A percentile compares a stretch with the other conserved stretches of the same genome.
Evolutionary conservation across 2,888 invertebrate genomes (phyloP).

Genomic region (Platycheirus albimanus): DNA sequence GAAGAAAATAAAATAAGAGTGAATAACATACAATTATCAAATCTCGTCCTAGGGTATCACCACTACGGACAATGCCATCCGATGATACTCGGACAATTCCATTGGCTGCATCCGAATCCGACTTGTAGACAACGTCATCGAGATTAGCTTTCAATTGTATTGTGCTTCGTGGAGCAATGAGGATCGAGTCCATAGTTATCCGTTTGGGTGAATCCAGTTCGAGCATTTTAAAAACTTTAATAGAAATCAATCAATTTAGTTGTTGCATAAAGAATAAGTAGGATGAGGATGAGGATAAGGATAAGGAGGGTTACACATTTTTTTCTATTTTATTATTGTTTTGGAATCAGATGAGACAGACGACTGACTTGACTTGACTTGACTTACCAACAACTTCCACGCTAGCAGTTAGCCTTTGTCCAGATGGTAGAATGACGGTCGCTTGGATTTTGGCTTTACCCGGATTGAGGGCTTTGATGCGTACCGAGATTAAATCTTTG

Average conservation of each 20-base stretch:
- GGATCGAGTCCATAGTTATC: slow-evolving; percentile 84
- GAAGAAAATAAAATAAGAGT: too few species aligned
- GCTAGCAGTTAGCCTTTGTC: slow-evolving; percentile 80
- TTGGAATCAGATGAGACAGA: slow-evolving; percentile 81
- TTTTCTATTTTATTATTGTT: slow-evolving; percentile 51
- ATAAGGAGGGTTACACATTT: too few species aligned
- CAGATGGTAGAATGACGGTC: slow-evolving; percentile 81
- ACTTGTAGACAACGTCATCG: slow-evolving; percentile 83
- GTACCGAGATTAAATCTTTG: slow-evolving; percentile 87
- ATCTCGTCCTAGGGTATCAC: slow-evolving; percentile 84
- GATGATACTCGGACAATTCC: slow-evolving; percentile 83
- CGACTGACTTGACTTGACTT: too few species aligned
- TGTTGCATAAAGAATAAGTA: too few species aligned
- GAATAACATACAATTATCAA: slow-evolving; percentile 83
- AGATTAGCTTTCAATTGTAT: slow-evolving; percentile 88
- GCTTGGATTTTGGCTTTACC: slow-evolving; percentile 86
- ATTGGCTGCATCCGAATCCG: slow-evolving; percentile 80
- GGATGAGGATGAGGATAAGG: too few species aligned
- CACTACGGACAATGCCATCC: slow-evolving; percentile 84
- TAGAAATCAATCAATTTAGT: slow-evolving; percentile 16
- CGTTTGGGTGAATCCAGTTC: slow-evolving; percentile 84
- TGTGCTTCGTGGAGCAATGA: slow-evolving; percentile 88
- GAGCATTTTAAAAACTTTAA: slow-evolving; percentile 86
- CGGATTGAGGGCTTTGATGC: slow-evolving; percentile 86
- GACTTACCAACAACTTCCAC: slow-evolving; percentile 81